These are phyloP conservation scores for Chydorus sphaericus DNA, from an alignment of 2,888 invertebrate species.

Conservation along the genomic window DNA sequence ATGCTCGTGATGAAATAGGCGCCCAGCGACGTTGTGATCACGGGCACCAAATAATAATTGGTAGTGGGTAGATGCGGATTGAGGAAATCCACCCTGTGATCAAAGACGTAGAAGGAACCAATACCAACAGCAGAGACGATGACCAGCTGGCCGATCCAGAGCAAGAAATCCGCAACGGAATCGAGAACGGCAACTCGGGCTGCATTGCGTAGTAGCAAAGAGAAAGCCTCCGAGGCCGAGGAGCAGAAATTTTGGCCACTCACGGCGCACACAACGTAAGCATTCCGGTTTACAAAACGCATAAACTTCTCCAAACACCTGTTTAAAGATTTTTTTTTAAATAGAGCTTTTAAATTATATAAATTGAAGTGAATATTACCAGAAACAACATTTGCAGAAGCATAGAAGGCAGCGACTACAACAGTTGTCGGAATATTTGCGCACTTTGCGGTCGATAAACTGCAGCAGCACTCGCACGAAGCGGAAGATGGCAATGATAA, in stretches of 20 bases:
- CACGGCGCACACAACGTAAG: slow-evolving; percentile 90
- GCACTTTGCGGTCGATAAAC: slow-evolving; percentile 65
- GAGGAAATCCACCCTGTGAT: slow-evolving; percentile 27
- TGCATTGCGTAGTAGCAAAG: slow-evolving; percentile 71
- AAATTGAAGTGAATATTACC: slow-evolving; percentile 24
- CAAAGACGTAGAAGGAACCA: slow-evolving; percentile 57
- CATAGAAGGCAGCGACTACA: slow-evolving; percentile 52
- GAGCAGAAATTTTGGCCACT: slow-evolving; percentile 81
- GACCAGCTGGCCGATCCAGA: slow-evolving; percentile 76
- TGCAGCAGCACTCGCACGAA: slow-evolving; percentile 71
- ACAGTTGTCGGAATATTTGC: slow-evolving; percentile 55
- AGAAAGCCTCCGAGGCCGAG: slow-evolving; percentile 80
- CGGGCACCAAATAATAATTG: slow-evolving; percentile 68
- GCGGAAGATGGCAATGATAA: slow-evolving; percentile 79
- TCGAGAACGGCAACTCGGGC: slow-evolving; percentile 60
- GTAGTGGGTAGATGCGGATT: slow-evolving; percentile 36
- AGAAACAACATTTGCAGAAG: slow-evolving; percentile 50
- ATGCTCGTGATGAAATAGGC: slow-evolving; percentile 73
- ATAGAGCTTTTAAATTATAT: not conserved
- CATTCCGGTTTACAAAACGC: slow-evolving; percentile 70
- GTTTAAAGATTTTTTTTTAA: not conserved
- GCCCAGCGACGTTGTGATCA: slow-evolving; percentile 62
- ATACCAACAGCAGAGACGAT: slow-evolving; percentile 64
- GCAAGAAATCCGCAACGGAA: slow-evolving; percentile 76
- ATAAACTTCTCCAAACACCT: slow-evolving; percentile 62